Evolutionary conservation across 2,113 vertebrate genomes (phyloP).

Genomic region (Dascyllus trimaculatus): DNA sequence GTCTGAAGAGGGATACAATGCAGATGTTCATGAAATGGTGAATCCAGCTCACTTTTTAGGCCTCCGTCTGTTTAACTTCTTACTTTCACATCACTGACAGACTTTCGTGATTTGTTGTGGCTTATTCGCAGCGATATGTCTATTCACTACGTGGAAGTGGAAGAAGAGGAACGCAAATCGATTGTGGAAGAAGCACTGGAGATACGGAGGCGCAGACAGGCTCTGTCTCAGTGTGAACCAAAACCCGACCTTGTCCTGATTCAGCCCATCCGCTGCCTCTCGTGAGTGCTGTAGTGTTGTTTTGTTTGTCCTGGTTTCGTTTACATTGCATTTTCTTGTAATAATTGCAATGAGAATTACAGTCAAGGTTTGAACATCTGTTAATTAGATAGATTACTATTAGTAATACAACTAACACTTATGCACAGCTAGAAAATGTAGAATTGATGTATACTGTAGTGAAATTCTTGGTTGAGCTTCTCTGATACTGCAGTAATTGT

Average conservation of each 20-base stretch:
- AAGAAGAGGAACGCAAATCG: slow-evolving; percentile 86
- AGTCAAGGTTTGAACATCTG: neutral
- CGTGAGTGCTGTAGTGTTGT: slow-evolving; percentile 83
- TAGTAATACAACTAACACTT: too few relatives aligned
- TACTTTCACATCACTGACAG: neutral
- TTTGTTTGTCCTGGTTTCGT: neutral
- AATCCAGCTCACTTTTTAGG: slow-evolving; percentile 17
- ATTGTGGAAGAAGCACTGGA: slow-evolving; percentile 93
- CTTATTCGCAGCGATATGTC: slow-evolving; percentile 89
- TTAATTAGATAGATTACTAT: neutral
- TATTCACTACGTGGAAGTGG: slow-evolving; percentile 90
- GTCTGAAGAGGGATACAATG: slow-evolving; percentile 92
- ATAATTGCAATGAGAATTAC: neutral
- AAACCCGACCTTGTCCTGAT: slow-evolving; percentile 90
- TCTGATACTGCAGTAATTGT: neutral
- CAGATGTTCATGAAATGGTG: slow-evolving; percentile 97
- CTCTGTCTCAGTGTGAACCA: slow-evolving; percentile 84
- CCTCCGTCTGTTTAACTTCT: neutral
- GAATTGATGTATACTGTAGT: neutral
- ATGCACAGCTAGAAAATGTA: neutral
- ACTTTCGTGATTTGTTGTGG: slow-evolving; percentile 11
- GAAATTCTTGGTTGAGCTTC: neutral
- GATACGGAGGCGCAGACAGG: slow-evolving; percentile 89
- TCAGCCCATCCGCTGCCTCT: slow-evolving; percentile 90
- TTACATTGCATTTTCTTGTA: neutral